These are phyloP conservation scores for Lucinisca nassula DNA, from an alignment of 2,888 invertebrate species.

Conservation along the genomic window DNA sequence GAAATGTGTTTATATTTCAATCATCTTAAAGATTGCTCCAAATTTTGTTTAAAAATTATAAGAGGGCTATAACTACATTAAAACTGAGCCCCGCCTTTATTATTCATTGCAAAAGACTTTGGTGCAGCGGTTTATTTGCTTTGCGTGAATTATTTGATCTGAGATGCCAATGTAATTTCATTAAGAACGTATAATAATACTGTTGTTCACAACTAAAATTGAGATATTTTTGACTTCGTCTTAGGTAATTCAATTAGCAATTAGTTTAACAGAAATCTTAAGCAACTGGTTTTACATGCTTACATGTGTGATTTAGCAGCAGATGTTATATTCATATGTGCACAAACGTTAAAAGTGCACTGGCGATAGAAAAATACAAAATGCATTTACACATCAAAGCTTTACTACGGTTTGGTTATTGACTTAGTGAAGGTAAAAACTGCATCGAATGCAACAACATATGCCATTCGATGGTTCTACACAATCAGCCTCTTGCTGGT, in stretches of 20 bases:
- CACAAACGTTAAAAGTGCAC: too few relatives aligned
- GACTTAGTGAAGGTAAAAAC: too few relatives aligned
- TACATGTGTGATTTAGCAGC: background rate
- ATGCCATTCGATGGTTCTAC: too few relatives aligned
- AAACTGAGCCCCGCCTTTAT: background rate
- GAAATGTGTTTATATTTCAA: constrained; percentile 10
- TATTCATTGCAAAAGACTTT: background rate
- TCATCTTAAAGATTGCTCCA: background rate
- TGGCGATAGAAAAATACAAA: too few relatives aligned
- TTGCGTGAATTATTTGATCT: background rate
- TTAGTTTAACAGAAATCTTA: background rate
- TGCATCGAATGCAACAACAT: too few relatives aligned
- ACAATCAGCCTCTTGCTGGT: too few relatives aligned
- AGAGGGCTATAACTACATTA: constrained; percentile 3
- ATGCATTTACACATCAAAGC: too few relatives aligned
- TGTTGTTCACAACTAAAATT: background rate
- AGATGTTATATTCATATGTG: background rate
- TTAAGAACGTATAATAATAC: background rate
- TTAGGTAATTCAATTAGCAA: background rate
- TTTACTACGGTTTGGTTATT: too few relatives aligned
- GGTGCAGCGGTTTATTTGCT: background rate
- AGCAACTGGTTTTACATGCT: background rate
- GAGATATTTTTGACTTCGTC: background rate
- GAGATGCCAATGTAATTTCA: background rate
- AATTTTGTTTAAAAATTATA: constrained; percentile 1